phyloP scores from a whole-genome alignment of 1,140 invertebrate species.

The Steinernema feltiae region DNA sequence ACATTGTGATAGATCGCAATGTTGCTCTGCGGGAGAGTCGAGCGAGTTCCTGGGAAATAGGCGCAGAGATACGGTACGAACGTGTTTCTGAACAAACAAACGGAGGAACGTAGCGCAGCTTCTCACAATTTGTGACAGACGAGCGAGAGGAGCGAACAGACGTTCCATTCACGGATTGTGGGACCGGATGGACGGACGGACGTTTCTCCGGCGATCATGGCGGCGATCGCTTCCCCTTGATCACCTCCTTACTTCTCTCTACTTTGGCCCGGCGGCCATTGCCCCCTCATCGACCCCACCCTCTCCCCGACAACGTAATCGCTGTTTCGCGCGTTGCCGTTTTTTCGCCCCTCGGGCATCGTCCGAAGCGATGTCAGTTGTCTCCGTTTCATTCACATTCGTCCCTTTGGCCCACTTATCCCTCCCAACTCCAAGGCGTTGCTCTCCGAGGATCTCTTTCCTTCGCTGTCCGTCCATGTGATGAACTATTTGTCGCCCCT shows the following conservation, averaged over 20 bases:
- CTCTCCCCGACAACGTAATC: neutral
- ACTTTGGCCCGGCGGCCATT: neutral
- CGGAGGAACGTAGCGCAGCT: too few relatives aligned
- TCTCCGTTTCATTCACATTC: neutral
- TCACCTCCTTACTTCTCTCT: too few relatives aligned
- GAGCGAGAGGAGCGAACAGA: too few relatives aligned
- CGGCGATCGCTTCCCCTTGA: too few relatives aligned
- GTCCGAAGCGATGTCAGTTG: conserved; percentile 10
- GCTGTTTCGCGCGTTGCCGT: conserved; percentile 3
- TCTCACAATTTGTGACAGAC: too few relatives aligned
- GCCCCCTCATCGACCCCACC: neutral
- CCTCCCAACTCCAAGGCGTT: neutral
- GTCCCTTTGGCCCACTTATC: neutral
- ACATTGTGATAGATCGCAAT: too few relatives aligned
- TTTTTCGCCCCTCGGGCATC: conserved; percentile 6
- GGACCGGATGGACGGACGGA: too few relatives aligned
- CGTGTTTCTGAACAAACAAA: too few relatives aligned
- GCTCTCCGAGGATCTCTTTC: neutral
- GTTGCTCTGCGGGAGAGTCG: too few relatives aligned
- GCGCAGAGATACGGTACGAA: neutral
- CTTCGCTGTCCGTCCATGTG: neutral
- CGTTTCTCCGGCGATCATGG: too few relatives aligned
- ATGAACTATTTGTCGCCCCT: conserved; percentile 7
- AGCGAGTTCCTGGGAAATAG: too few relatives aligned
- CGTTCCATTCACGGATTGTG: too few relatives aligned